A percentile compares a stretch with the other conserved stretches of the same genome.
Conservation (phyloP, 2,797 vertebrate genomes). For the Acanthornis magna region DNA sequence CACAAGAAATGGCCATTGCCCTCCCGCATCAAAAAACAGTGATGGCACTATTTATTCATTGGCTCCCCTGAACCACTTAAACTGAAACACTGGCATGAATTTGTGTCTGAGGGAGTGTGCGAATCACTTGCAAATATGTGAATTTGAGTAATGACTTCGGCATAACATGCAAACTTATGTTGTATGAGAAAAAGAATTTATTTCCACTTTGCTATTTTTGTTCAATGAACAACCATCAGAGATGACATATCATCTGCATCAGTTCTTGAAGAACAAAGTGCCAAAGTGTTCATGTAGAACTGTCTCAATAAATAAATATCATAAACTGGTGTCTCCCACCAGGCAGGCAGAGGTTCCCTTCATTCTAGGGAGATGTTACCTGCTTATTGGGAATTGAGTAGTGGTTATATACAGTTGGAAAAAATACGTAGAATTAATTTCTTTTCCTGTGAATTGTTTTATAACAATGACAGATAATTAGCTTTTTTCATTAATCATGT, state of each 20-base stretch:
- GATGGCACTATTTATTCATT: constrained; percentile 78
- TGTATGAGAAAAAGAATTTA: not conserved
- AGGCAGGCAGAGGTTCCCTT: not conserved
- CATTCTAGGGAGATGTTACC: not conserved
- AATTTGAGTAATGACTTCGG: constrained; percentile 28
- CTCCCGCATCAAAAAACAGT: constrained; percentile 76
- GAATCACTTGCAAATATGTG: not conserved
- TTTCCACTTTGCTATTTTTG: not conserved
- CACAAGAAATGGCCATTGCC: constrained; percentile 78
- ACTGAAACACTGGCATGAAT: constrained; percentile 41
- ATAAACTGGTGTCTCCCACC: not conserved
- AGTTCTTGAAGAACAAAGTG: not conserved
- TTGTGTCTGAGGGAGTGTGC: not conserved
- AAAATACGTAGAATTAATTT: not conserved
- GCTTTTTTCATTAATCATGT: not conserved
- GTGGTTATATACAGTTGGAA: not conserved
- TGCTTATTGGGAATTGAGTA: not conserved
- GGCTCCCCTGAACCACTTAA: constrained; percentile 76
- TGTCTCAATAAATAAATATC: not conserved
- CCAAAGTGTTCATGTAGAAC: not conserved
- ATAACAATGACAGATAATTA: not conserved
- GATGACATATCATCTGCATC: not conserved
- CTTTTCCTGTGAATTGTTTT: not conserved
- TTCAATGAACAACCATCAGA: not conserved
- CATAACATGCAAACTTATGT: not conserved